These are phyloP conservation scores for Caenorhabditis sp. DNA, from an alignment of 2,888 invertebrate species.

Conservation along the genomic window DNA sequence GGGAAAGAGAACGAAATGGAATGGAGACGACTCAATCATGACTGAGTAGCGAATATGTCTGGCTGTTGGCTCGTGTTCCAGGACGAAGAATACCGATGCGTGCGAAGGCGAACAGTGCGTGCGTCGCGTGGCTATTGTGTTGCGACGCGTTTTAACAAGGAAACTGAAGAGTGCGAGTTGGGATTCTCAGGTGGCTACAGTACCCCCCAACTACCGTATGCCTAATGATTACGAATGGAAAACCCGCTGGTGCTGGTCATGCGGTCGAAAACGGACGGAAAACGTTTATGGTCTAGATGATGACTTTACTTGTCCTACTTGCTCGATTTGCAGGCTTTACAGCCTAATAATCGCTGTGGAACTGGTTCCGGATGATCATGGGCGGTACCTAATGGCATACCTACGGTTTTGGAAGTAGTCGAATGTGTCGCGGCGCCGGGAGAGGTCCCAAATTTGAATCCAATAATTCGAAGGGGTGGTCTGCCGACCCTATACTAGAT, in stretches of 20 bases:
- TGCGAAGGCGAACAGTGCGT: neutral
- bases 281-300: slow-evolving; percentile 20
- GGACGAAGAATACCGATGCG: too few relatives aligned
- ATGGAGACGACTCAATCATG: neutral
- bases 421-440: neutral
- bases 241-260: neutral
- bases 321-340: slow-evolving; percentile 7
- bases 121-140: too few relatives aligned
- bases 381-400: too few relatives aligned
- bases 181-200: too few relatives aligned
- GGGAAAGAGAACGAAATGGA: neutral
- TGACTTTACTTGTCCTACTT: slow-evolving; percentile 32
- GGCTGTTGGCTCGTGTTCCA: too few relatives aligned
- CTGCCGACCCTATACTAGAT: slow-evolving; percentile 43
- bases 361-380: neutral
- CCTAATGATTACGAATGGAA: neutral
- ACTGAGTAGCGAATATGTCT: neutral
- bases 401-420: neutral
- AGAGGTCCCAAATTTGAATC: slow-evolving; percentile 46
- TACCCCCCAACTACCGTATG: neutral
- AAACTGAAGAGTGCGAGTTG: too few relatives aligned
- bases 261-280: neutral
- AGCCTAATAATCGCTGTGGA: neutral
- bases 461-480: slow-evolving; percentile 51
- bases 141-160: too few relatives aligned